These are phyloP conservation scores for Amiota mariae DNA, from an alignment of 2,888 invertebrate genomes.

Conservation along the genomic window DNA sequence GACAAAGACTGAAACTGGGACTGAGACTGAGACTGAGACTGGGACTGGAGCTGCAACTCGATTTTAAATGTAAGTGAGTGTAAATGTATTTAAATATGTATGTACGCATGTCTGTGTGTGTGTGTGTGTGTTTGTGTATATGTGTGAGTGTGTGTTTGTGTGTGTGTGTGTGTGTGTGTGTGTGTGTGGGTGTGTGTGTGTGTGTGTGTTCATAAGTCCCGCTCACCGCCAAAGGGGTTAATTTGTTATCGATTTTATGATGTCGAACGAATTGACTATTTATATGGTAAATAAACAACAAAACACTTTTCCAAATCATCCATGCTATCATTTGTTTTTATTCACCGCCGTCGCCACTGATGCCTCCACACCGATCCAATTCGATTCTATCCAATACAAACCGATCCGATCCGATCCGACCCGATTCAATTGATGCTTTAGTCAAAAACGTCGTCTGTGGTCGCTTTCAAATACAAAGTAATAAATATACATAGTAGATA, in stretches of 20 bases:
- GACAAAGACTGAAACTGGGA: background rate
- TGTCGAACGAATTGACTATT: conserved; percentile 16
- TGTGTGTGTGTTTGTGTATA: background rate
- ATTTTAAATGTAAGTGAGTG: background rate
- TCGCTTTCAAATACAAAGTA: background rate
- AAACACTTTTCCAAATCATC: background rate
- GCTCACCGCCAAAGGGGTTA: conserved; percentile 5
- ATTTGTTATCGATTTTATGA: conserved; percentile 32
- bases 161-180: background rate
- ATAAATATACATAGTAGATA: background rate
- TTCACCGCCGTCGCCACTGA: background rate
- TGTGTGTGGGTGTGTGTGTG: background rate
- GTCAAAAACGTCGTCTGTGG: conserved; percentile 1
- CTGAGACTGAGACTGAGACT: background rate
- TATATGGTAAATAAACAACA: conserved; percentile 28
- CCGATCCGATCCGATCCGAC: no score
- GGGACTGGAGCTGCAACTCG: background rate
- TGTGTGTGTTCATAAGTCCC: background rate
- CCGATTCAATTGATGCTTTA: no score
- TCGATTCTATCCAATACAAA: no score
- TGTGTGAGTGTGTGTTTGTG: no score
- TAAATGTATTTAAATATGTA: no score
- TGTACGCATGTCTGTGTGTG: no score
- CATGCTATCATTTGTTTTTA: background rate
- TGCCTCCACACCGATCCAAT: background rate